Percentiles rank a stretch among this genome's conserved stretches.
phyloP scores from a whole-genome alignment of 2,888 invertebrate species.

The Watsonalla binaria region DNA sequence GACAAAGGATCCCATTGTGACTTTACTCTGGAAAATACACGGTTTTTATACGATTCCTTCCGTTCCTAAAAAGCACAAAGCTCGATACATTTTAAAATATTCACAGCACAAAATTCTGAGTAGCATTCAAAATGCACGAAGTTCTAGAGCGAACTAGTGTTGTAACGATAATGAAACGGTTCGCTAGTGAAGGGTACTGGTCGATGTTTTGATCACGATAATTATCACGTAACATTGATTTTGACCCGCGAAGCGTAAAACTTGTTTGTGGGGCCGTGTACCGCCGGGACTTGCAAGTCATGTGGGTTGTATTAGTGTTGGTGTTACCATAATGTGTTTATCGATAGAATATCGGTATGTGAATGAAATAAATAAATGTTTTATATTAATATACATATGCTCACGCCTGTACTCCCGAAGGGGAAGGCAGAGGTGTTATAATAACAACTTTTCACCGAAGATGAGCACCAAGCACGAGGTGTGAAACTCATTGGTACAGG shows the following conservation, averaged over 20 bases:
- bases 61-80: not conserved
- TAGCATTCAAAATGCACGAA: not conserved
- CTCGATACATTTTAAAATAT: not conserved
- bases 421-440: too few species aligned
- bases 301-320: not conserved
- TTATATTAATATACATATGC: too few species aligned
- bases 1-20: too few species aligned
- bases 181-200: not conserved
- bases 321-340: not conserved
- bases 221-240: constrained; percentile 11
- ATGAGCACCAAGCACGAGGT: too few species aligned
- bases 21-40: too few species aligned
- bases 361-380: not conserved
- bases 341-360: not conserved
- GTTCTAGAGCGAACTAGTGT: not conserved
- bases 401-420: too few species aligned
- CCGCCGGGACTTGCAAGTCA: constrained; percentile 7
- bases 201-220: not conserved
- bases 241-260: constrained; percentile 10
- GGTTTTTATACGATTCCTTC: not conserved
- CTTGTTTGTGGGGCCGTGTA: constrained; percentile 1
- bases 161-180: constrained; percentile 3
- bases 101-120: not conserved
- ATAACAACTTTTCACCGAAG: too few species aligned
- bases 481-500: too few species aligned